Evolutionary conservation across 2,888 invertebrate species (phyloP).

Genomic region (Lacanobia oleracea): DNA sequence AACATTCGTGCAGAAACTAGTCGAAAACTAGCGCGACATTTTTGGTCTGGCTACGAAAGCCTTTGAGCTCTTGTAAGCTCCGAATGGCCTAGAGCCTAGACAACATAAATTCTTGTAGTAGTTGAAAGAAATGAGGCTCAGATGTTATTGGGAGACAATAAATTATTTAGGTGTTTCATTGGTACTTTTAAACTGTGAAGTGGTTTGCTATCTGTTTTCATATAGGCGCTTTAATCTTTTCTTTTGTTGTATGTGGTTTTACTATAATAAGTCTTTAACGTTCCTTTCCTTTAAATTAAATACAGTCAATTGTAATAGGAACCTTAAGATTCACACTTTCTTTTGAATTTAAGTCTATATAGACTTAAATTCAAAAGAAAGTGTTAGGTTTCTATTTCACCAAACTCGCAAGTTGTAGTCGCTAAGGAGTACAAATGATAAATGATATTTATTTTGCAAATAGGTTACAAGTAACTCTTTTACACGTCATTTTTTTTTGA

Average conservation of each 20-base stretch:
- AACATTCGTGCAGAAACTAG: conserved; percentile 14
- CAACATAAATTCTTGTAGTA: neutral
- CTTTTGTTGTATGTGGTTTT: neutral
- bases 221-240: conserved; percentile 3
- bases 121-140: neutral
- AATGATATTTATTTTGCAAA: too few species aligned
- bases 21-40: conserved; percentile 4
- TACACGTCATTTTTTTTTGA: too few species aligned
- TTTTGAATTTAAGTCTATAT: too few species aligned
- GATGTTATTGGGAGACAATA: neutral
- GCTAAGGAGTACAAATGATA: neutral
- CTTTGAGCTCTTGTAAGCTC: conserved; percentile 21
- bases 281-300: too few species aligned
- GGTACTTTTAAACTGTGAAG: neutral
- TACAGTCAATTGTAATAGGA: too few species aligned
- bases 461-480: too few species aligned
- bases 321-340: too few species aligned
- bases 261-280: neutral
- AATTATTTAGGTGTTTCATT: neutral
- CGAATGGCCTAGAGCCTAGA: neutral
- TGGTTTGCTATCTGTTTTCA: neutral
- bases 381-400: neutral
- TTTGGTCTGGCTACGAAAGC: conserved; percentile 8
- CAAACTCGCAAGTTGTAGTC: neutral
- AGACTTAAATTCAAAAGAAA: neutral